Percentiles rank a stretch among this genome's conserved stretches.
Evolutionary conservation across 1,140 invertebrate species (phyloP).

Genomic region (Neodiprion lecontei): DNA sequence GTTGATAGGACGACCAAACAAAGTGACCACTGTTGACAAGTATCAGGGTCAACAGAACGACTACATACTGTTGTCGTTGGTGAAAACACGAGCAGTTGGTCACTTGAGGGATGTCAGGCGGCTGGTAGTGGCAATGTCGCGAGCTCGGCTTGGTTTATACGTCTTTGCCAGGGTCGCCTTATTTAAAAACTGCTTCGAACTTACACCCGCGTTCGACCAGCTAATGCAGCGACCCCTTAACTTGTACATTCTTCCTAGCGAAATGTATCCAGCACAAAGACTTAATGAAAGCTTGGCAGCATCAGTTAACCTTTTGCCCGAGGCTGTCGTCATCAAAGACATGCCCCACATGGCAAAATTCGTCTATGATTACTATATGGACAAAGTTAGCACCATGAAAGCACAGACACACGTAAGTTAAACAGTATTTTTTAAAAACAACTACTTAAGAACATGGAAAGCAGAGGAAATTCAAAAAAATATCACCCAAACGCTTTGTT

Average conservation of each 20-base stretch:
- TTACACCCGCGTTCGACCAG: slow-evolving; percentile 93
- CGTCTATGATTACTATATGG: slow-evolving; percentile 89
- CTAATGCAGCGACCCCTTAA: slow-evolving; percentile 77
- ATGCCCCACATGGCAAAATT: slow-evolving; percentile 94
- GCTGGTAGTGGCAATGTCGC: slow-evolving; percentile 96
- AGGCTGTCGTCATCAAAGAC: slow-evolving; percentile 69
- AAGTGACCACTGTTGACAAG: slow-evolving; percentile 98
- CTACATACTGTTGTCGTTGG: slow-evolving; percentile 95
- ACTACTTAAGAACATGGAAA: not conserved
- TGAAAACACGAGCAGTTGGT: slow-evolving; percentile 94
- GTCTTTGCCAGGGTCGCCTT: slow-evolving; percentile 92
- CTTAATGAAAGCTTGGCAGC: slow-evolving; percentile 43
- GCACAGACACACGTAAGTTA: slow-evolving; percentile 59
- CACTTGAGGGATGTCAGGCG: slow-evolving; percentile 96
- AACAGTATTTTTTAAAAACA: not conserved
- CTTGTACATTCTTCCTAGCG: slow-evolving; percentile 78
- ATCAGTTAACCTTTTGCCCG: slow-evolving; percentile 53
- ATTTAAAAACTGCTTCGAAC: slow-evolving; percentile 96
- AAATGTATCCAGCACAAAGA: slow-evolving; percentile 78
- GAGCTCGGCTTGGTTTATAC: slow-evolving; percentile 96
- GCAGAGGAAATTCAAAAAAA: too few relatives aligned
- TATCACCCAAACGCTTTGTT: not conserved
- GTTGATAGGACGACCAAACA: slow-evolving; percentile 94
- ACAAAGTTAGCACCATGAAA: slow-evolving; percentile 74
- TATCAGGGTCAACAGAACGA: slow-evolving; percentile 99